Conservation (phyloP, 2,888 invertebrate species). For the Habroteleia sp. region DNA sequence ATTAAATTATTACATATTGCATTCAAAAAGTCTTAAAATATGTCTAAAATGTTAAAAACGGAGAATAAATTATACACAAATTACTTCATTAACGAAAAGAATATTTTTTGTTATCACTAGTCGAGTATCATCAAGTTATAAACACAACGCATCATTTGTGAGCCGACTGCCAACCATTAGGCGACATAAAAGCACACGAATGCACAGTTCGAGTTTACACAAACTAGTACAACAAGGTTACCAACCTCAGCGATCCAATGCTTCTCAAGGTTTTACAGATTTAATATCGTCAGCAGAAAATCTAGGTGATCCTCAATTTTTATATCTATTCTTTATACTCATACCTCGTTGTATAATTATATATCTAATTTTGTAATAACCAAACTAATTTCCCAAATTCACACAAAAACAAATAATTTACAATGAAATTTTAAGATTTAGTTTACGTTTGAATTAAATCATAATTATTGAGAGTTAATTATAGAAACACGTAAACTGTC, state of each 20-base stretch:
- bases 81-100: slow-evolving; percentile 49
- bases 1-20: background rate
- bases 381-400: background rate
- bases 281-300: slow-evolving; percentile 89
- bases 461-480: background rate
- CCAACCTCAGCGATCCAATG: slow-evolving; percentile 71
- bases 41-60: no score
- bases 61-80: slow-evolving; percentile 14
- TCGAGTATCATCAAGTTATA: slow-evolving; percentile 91
- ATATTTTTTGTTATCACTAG: slow-evolving; percentile 77
- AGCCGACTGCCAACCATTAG: slow-evolving; percentile 94
- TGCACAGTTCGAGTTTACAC: slow-evolving; percentile 88
- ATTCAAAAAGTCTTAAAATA: no score
- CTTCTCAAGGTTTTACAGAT: slow-evolving; percentile 85
- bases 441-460: background rate
- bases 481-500: no score
- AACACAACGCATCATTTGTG: slow-evolving; percentile 96
- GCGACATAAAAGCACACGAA: slow-evolving; percentile 89
- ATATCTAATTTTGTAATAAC: background rate
- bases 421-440: no score
- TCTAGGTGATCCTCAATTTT: slow-evolving; percentile 83
- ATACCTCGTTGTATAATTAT: no score
- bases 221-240: slow-evolving; percentile 82
- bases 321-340: no score
- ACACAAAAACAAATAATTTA: background rate